Evolutionary conservation across 2,797 vertebrate genomes (phyloP).

Genomic region (Meriones psammophilus): DNA sequence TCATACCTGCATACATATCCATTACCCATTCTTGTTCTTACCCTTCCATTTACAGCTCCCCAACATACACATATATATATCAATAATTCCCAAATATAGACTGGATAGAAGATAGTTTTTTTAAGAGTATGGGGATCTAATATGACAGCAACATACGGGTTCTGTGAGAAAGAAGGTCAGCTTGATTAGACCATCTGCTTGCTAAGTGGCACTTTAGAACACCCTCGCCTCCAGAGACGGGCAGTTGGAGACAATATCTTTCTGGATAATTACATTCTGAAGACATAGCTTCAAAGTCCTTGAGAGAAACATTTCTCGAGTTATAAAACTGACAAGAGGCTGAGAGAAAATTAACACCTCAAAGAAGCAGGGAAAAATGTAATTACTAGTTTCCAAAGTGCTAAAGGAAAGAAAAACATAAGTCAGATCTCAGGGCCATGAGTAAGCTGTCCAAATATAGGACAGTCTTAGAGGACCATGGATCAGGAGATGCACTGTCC

Average conservation of each 20-base stretch:
- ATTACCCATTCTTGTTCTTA: background rate
- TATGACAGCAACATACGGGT: background rate
- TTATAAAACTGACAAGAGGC: background rate
- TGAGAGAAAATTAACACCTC: background rate
- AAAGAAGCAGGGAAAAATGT: background rate
- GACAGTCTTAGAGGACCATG: background rate
- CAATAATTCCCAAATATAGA: background rate
- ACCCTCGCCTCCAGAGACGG: background rate
- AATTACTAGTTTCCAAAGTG: background rate
- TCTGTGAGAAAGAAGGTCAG: background rate
- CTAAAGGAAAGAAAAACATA: background rate
- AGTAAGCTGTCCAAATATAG: background rate
- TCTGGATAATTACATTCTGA: constrained; percentile 1
- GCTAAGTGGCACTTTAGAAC: background rate
- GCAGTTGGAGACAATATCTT: background rate
- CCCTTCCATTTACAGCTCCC: too few relatives aligned
- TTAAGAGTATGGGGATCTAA: background rate
- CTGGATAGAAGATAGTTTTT: background rate
- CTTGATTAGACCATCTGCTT: background rate
- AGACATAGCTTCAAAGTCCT: background rate
- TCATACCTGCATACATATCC: background rate
- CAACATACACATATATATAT: background rate
- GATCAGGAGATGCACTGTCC: background rate
- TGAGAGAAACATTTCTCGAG: background rate
- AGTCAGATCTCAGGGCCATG: background rate